Evolutionary conservation across 92 coral and sea anemone genomes (phyloP).

Genomic region (Palythoa grandis): DNA sequence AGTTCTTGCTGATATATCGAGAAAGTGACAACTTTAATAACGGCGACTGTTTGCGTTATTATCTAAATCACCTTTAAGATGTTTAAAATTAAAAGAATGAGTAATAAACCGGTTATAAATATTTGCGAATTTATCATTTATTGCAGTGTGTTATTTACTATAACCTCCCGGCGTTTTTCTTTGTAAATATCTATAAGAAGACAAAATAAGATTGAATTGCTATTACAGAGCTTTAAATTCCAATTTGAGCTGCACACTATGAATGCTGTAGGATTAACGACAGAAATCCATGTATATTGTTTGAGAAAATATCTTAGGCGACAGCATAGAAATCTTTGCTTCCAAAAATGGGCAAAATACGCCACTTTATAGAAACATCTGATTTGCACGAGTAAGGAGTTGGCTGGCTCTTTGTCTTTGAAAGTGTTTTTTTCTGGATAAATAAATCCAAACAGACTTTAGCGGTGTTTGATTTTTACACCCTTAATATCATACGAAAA

Average conservation of each 20-base stretch:
- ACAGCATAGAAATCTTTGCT: background rate
- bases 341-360: background rate
- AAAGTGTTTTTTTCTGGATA: too few relatives aligned
- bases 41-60: background rate
- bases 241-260: background rate
- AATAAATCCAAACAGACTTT: too few relatives aligned
- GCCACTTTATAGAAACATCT: background rate
- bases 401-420: background rate
- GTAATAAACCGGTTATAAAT: background rate
- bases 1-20: too few relatives aligned
- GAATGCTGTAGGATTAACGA: background rate
- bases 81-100: background rate
- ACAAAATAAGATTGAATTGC: background rate
- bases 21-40: background rate
- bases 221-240: background rate
- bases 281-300: background rate
- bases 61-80: background rate
- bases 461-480: too few relatives aligned
- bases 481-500: background rate
- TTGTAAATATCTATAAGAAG: background rate
- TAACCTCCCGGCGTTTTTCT: background rate
- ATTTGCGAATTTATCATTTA: background rate
- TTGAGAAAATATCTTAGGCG: background rate
- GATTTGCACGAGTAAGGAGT: background rate
- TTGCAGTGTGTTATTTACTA: background rate